Evolutionary conservation across 2,797 vertebrate species (phyloP), one percentile per base, ranked within the genome.

Genomic region (Astyanax mexicanus): DNA sequence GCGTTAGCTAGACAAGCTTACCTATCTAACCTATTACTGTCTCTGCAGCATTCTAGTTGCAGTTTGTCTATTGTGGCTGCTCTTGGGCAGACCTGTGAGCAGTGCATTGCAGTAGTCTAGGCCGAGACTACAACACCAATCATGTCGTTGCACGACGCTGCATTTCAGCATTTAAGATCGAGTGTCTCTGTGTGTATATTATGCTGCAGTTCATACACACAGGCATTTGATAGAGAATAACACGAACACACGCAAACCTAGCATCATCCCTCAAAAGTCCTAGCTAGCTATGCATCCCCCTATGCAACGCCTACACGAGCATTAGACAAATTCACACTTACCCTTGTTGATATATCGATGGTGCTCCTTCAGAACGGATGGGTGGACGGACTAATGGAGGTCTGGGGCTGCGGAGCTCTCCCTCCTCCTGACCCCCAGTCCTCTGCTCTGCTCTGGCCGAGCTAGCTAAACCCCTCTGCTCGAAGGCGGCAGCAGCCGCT

Each of bases 401-500:
- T 32, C 13, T 15, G 61, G 17, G 35, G 75, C 0, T 60, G 68
- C 23, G 78, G 83, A 85, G 77, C 3, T 72, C 4, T 35, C 27
- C 27, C 5, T 55, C 25, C 15, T 58, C 12, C 12, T 11, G 38
- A 19, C 12, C 19, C 54, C 38, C 21, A 11, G 12, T 27, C 29
- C 74, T 62, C 66, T 72, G 87, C 83, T 82, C 85, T 83, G 86
- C 76, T 75, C 55, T 83, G 86, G 78, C 75, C 52, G 81, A 85
- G 44, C 70, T 66, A 85, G 44, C 70, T 66, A 82, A 79, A 85
- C n/a, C 82, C 37, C 79, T 88, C 79, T 80, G 83, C 82, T 86
- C 80, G 74, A 72, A 83, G 7, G 66, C 72, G 81, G 86, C 89
- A 86, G 89, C n/a, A n/a, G n/a, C n/a, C n/a, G n/a, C 86, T 87